phyloP scores from a whole-genome alignment of 2,113 vertebrate genomes.

The Rhabdomys dilectus region DNA sequence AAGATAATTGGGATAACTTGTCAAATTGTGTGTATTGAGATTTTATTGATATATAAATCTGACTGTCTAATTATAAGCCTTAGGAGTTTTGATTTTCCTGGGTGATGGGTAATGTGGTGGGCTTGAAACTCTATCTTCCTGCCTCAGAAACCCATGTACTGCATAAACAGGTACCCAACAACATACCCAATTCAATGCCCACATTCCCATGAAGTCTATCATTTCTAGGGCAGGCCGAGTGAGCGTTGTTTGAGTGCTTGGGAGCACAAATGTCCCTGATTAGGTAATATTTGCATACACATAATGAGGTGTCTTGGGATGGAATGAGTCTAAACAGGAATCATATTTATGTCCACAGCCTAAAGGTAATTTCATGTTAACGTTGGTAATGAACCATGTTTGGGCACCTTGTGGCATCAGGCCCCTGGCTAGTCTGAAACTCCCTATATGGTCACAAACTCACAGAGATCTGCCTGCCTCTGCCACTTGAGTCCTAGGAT shows the following conservation, averaged over 20 bases:
- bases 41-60: too few relatives aligned
- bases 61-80: too few relatives aligned
- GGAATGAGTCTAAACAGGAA: background rate
- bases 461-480: background rate
- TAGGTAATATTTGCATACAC: background rate
- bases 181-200: background rate
- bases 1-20: too few relatives aligned
- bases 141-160: background rate
- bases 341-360: background rate
- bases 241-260: background rate
- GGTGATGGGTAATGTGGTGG: background rate
- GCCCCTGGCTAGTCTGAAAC: background rate
- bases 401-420: background rate
- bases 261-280: background rate
- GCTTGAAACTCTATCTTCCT: background rate
- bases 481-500: background rate
- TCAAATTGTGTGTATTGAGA: too few relatives aligned
- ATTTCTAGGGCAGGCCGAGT: background rate
- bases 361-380: background rate
- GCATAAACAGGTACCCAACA: background rate
- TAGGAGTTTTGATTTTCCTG: too few relatives aligned
- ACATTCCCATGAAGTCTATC: background rate
- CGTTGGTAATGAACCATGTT: background rate
- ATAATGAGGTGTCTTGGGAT: background rate
- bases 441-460: background rate